phyloP scores from a whole-genome alignment of 1,140 invertebrate species.

The Achatina immaculata region DNA sequence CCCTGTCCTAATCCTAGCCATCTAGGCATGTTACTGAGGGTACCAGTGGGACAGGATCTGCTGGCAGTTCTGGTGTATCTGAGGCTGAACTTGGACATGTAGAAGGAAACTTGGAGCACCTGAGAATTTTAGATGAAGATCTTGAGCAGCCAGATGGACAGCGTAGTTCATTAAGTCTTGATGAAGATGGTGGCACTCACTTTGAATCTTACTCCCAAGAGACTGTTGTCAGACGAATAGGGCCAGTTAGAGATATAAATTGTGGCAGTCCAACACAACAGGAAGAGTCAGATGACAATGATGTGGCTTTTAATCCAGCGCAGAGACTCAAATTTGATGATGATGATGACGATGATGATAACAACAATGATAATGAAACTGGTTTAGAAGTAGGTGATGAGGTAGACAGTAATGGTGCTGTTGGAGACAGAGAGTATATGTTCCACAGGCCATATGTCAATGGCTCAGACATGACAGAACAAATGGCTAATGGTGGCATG shows the following conservation, averaged over 20 bases:
- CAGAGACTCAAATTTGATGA: constrained; percentile 37
- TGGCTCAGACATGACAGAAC: constrained; percentile 35
- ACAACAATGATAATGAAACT: constrained; percentile 12
- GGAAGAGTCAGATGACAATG: constrained; percentile 19
- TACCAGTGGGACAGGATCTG: constrained; percentile 10
- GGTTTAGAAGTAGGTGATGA: neutral
- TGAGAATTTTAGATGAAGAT: neutral
- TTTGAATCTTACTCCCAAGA: constrained; percentile 37
- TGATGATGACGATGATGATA: constrained; percentile 16
- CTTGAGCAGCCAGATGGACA: constrained; percentile 34
- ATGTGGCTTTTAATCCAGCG: constrained; percentile 23
- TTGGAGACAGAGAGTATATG: constrained; percentile 15
- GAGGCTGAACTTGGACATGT: neutral
- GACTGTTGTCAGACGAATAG: constrained; percentile 4
- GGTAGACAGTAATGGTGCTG: neutral
- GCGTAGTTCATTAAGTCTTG: constrained; percentile 27
- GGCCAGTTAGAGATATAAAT: neutral
- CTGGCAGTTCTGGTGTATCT: neutral
- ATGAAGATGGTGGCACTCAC: constrained; percentile 34
- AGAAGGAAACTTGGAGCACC: neutral
- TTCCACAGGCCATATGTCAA: constrained; percentile 35
- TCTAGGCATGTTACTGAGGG: too few relatives aligned
- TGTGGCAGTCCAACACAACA: neutral
- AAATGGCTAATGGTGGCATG: neutral
- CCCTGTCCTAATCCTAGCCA: too few relatives aligned